phyloP scores from a whole-genome alignment of 2,888 invertebrate species.

The Sinelater perroti region DNA sequence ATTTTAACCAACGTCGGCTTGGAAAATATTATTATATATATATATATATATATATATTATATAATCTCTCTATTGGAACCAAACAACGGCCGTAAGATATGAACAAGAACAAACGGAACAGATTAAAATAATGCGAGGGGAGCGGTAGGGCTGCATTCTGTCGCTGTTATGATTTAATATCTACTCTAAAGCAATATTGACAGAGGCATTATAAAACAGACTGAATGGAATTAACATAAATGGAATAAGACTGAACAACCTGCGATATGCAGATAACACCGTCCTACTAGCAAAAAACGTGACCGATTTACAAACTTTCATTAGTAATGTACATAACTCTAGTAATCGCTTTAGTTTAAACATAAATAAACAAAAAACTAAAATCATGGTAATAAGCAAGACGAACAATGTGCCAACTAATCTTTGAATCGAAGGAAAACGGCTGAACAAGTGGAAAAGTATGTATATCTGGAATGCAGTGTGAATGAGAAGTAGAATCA shows the following conservation, averaged over 20 bases:
- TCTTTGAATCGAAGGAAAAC: background rate
- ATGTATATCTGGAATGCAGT: no score
- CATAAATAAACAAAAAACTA: background rate
- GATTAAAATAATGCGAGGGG: background rate
- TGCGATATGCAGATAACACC: background rate
- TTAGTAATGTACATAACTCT: background rate
- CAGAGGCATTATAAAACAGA: constrained; percentile 2
- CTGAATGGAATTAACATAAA: background rate
- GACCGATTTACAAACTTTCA: background rate
- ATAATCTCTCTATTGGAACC: constrained; percentile 2
- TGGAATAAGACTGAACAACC: background rate
- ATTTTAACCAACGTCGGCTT: background rate
- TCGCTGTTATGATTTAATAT: no score
- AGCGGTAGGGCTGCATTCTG: background rate
- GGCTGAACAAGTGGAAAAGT: no score
- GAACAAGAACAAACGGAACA: constrained; percentile 4
- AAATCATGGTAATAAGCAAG: no score
- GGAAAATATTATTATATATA: background rate
- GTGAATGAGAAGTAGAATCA: no score
- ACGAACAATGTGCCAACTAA: background rate
- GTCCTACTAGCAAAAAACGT: background rate
- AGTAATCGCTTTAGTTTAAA: constrained; percentile 2
- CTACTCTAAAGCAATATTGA: no score
- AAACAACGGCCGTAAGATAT: background rate
- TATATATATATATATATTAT: no score